Evolutionary conservation across 2,888 invertebrate species (phyloP), one percentile per base, ranked within the genome.

Genomic region (Acronicta alni): DNA sequence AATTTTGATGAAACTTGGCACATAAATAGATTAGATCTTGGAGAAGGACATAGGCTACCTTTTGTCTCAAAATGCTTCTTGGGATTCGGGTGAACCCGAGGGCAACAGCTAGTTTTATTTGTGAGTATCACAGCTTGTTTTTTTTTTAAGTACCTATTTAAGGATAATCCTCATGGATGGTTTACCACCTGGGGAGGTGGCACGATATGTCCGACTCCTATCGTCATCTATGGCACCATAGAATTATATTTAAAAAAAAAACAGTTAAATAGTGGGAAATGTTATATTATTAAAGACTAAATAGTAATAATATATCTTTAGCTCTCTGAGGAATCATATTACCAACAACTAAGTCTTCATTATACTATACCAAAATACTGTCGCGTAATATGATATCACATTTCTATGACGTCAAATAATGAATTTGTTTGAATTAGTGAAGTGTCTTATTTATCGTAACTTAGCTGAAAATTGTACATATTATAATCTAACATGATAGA

Each of bases 371-470:
- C 4, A 14, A 32, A 53, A 41, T 41, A 42, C 16, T 39, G 37
- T 44, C 38, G 46, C 7, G 54, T 65, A 62, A 64, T 42, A 49
- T 59, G 57, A 72, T 57, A 69, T 55, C 47, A 62, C 18, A 23
- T 57, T 61, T 53, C 12, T n/a, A 15, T n/a, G 35, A 32, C 14
- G 52, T 23, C 7, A 18, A 45, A 37, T 43, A 47, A 9, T 47
- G 53, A 63, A 63, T 62, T 46, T 32, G 16, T 26, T 49, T 39
- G 14, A 52, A 46, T 53, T 12, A 23, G 35, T 37, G 17, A 72
- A 57, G 30, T 53, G 57, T 32, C 52, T 38, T 15, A 44, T 30
- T 51, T 32, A 10, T 32, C 12, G 6, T 16, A 41, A 38, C 4
- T 70, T 44, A 47, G 18, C 2, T 10, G 17, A 44, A 44, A 45